Evolutionary conservation across 2,113 vertebrate genomes (phyloP), one percentile per base, ranked within the genome.

Genomic region (Callospermophilus lateralis): DNA sequence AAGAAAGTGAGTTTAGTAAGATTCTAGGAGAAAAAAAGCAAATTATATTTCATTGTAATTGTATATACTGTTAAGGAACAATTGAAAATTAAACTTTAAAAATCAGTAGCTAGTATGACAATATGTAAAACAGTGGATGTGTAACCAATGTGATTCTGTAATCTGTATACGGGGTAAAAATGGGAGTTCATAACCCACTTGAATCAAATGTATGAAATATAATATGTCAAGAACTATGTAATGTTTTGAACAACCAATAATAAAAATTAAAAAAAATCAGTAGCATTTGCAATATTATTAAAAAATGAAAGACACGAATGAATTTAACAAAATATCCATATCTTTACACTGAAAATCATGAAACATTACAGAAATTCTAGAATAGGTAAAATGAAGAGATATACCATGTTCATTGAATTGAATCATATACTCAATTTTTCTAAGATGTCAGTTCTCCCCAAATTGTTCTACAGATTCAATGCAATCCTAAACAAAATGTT

Each of bases 391-490:
- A 72, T 73, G 24, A 26, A 93, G 63, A 72, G 17, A 53, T 58
- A 83, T 28, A 30, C 10, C 37, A 84, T 45, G n/a, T 20, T 70
- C 34, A 53, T 37, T 58, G 55, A 58, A 22, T 58, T 58, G 30
- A 20, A 84, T 12, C 28, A 61, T 3, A 74, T 20, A 63, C 24
- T 55, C n/a, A 55, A 55, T 73, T 65, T 90, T 68, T 30, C 53
- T 61, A 37, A 84, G 17, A 84, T 65, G 37, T 42, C 5, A 13
- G 28, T 30, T 74, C 34, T 94, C 37, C 63, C 15, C 17, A 67
- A 79, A 53, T 67, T 92, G 53, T 61, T 79, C 39, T 92, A 89
- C 51, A 89, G 39, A 83, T 37, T 86, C 12, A 83, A 55, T 72
- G 13, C 5, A 48, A 77, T 79, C 10, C 34, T 53, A 85, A 73